Percentiles rank a stretch among this genome's conserved stretches.
These are phyloP conservation scores for Lacanobia oleracea DNA, from an alignment of 2,888 invertebrate genomes.

Conservation along the genomic window DNA sequence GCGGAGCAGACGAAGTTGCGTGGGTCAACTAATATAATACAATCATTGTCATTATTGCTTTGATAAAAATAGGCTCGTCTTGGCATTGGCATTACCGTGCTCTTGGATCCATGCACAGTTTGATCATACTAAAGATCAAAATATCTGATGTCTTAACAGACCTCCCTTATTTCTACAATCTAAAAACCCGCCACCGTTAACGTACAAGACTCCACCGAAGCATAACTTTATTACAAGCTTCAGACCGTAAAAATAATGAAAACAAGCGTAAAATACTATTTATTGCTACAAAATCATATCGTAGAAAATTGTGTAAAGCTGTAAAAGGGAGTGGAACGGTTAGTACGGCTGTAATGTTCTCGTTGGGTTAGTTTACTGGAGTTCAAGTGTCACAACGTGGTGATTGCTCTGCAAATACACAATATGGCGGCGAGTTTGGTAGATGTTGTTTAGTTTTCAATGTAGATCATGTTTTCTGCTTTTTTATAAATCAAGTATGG, in stretches of 20 bases:
- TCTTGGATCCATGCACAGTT: neutral
- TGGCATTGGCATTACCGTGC: too few species aligned
- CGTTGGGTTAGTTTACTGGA: slow-evolving; percentile 12
- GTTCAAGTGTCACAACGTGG: neutral
- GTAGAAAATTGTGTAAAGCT: slow-evolving; percentile 57
- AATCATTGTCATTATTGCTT: too few species aligned
- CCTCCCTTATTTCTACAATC: slow-evolving; percentile 24
- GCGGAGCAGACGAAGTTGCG: too few species aligned
- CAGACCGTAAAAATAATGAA: slow-evolving; percentile 67
- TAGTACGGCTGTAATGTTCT: slow-evolving; percentile 4
- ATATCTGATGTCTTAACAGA: neutral
- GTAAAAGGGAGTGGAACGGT: slow-evolving; percentile 27
- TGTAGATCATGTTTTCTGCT: too few species aligned
- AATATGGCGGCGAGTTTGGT: neutral
- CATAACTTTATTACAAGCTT: slow-evolving; percentile 61
- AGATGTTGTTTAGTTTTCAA: neutral
- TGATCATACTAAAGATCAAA: neutral
- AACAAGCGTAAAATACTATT: slow-evolving; percentile 64
- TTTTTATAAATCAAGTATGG: too few species aligned
- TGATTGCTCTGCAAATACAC: neutral
- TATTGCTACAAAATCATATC: slow-evolving; percentile 54
- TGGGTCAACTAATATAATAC: too few species aligned
- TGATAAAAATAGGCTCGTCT: too few species aligned
- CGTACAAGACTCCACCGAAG: slow-evolving; percentile 43
- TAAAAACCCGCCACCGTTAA: slow-evolving; percentile 13